Base-by-base conservation (phyloP, 1,140 invertebrate genomes). In the Tigriopus japonicus region DNA sequence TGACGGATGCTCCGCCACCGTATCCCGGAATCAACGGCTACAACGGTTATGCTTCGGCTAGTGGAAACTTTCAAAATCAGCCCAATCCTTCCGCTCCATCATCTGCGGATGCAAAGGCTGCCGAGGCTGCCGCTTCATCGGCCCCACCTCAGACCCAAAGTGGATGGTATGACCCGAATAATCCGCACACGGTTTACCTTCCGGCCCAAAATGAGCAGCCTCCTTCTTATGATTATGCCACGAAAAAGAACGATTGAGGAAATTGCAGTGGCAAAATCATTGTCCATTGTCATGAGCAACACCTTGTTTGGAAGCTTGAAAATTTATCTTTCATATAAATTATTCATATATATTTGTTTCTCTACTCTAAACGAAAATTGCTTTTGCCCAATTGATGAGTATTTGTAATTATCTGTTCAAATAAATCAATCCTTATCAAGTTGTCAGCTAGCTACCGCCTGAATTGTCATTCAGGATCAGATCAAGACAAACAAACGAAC, bases 1-100 rank as follows among this genome's bases (percentile, higher is more conserved):
- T 90, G 78, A 87, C 83, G 9, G 84, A 88, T 67, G 86, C 81
- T 68, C 91, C 92, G n/a, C 91, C 91, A 59, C 91, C 92, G 0
- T 96, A 96, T 74, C 89, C 90, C 51, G 91, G 90, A 49, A 83
- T 94, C 64, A 77, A 74, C 60, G 67, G 71, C 5, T 75, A 77
- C 62, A 70, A 71, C 54, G 72, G 71, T 15, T 73, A 74, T 62
- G 70, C 73, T 19, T 71, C 64, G 52, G 63, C 66, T 14, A 64
- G 66, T 53, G 65, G 62, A 24, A 49, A 1, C 51, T 60, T 15
- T 35, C 58, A 58, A 51, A 60, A 6, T 41, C 62, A 19, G 52
- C 65, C 52, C 66, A 65, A 40, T 65, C 63, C 21, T 56, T 65
- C 40, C 63, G 63, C 19, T 66, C 65, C 13, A 62, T 19, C 62